Evolutionary conservation across 2,888 invertebrate species (phyloP), one percentile per base, ranked within the genome.

Genomic region (Leptinotarsa peninsularis): DNA sequence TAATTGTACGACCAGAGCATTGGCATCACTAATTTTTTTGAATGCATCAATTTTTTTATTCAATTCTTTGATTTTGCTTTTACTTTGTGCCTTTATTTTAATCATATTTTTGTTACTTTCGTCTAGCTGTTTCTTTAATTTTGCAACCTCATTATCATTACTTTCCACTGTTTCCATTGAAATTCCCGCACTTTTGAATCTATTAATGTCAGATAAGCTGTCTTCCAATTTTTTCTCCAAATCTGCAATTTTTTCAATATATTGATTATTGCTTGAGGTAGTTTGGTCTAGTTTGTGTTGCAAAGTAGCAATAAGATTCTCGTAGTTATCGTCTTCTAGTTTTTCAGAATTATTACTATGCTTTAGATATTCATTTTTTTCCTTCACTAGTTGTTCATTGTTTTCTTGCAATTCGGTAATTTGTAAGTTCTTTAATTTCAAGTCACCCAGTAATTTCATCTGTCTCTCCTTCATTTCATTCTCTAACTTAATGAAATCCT

Each of bases 61-160:
- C 84, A 95, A 88, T 85, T 93, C 93, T 86, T 94, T 95, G 66
- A 93, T 86, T 89, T 94, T 95, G 74, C 91, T 88, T 86, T 93
- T 94, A 83, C 93, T 92, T 80, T 91, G 91, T 3, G 93, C 93
- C 86, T 94, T 94, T 13, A 93, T 90, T 88, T 94, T 94, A 68
- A 94, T 92, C 91, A 93, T 93, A 84, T 91, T 92, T 85, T 94
- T 94, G 84, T 95, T 95, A 49, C 92, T 91, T 72, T 93, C 92
- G 76, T 95, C 94, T 70, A 95, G 88, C 85, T 94, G 94, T 81
- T 92, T 91, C 76, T 92, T 93, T 4, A 95, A 88, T 84, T 91
- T 90, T 50, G 87, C 86, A 0, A 89, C 81, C 79, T 89, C 88
- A n/a, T n/a, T 69, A 14, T 82, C 83, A 58, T 86, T 84, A 72